Evolutionary conservation across 2,113 vertebrate species (phyloP).

Genomic region (Cichladusa arquata): DNA sequence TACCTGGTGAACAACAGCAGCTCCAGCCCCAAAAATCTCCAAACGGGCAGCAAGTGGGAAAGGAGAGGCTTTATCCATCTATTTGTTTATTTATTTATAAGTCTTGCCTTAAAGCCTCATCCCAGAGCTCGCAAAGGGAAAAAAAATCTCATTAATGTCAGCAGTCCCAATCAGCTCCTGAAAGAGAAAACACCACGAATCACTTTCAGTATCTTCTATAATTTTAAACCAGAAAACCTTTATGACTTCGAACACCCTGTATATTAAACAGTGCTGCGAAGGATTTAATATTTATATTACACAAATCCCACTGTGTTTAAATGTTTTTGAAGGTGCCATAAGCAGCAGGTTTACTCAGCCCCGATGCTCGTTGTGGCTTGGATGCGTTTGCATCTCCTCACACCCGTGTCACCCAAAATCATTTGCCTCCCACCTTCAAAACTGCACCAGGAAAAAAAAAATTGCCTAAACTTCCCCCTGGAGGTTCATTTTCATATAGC

Average conservation of each 20-base stretch:
- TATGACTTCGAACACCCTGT: background rate
- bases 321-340: background rate
- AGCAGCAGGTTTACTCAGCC: background rate
- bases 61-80: background rate
- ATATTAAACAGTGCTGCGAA: background rate
- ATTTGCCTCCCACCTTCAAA: background rate
- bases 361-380: accelerated
- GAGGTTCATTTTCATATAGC: background rate
- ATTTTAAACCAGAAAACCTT: background rate
- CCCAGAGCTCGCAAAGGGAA: background rate
- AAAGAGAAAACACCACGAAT: background rate
- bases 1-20: background rate
- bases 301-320: background rate
- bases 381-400: background rate
- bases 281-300: background rate
- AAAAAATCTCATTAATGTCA: background rate
- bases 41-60: background rate
- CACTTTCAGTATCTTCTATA: background rate
- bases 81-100: background rate
- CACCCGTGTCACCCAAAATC: background rate
- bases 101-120: background rate
- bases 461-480: background rate
- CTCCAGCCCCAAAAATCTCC: background rate
- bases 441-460: background rate
- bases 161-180: background rate